These are phyloP conservation scores for Chrosomus eos DNA, from an alignment of 2,797 vertebrate species.

Conservation along the genomic window DNA sequence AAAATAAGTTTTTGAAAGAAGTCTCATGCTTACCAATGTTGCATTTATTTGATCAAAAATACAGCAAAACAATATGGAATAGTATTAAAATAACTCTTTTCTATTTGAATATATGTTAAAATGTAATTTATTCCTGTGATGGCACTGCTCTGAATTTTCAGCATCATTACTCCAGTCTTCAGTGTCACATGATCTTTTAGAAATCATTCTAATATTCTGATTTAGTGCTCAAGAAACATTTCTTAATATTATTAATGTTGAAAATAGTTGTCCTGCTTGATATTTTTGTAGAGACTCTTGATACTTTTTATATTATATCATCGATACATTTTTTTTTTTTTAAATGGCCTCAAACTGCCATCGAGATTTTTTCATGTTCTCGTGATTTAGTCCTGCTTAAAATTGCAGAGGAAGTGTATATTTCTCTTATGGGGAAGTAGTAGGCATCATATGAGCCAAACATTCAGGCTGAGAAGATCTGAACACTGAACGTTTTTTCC, in stretches of 20 bases:
- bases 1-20: background rate
- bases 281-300: background rate
- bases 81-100: background rate
- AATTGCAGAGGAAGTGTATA: background rate
- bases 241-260: background rate
- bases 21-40: background rate
- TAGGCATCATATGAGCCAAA: background rate
- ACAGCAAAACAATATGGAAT: background rate
- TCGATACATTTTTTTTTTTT: too few species aligned
- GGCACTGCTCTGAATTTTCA: background rate
- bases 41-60: background rate
- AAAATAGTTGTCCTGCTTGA: background rate
- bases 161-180: background rate
- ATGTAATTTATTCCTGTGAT: too few species aligned
- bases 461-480: background rate
- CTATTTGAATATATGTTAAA: too few species aligned
- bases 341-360: background rate
- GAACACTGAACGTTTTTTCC: background rate
- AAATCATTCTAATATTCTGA: background rate
- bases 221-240: background rate
- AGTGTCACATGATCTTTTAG: background rate
- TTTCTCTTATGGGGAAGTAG: conserved; percentile 9
- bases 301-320: too few species aligned
- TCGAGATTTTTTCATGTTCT: background rate
- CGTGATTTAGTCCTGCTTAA: background rate